Percentiles rank a stretch among this genome's conserved stretches.
phyloP scores from a whole-genome alignment of 2,113 vertebrate genomes.

The Pantherophis guttatus region DNA sequence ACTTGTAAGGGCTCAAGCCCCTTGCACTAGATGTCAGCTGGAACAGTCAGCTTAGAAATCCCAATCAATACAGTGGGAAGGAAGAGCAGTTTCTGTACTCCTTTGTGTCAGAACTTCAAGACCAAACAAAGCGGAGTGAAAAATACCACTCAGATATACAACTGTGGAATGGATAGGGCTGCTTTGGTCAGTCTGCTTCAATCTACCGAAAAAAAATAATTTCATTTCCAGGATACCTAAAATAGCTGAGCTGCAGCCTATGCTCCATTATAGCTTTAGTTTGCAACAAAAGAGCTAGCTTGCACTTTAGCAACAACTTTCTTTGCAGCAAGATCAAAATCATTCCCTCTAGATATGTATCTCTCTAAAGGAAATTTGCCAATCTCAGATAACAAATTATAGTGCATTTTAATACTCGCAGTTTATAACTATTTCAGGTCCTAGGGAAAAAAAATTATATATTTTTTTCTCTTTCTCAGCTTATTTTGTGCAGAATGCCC shows the following conservation, averaged over 20 bases:
- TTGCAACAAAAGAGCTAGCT: neutral
- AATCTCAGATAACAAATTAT: neutral
- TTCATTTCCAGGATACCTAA: neutral
- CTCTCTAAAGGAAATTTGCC: neutral
- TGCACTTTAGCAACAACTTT: neutral
- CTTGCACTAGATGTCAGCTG: constrained; percentile 16
- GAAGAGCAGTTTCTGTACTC: constrained; percentile 6
- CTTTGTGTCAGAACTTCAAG: neutral
- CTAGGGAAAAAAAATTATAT: neutral
- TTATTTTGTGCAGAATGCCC: neutral
- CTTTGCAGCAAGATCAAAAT: neutral
- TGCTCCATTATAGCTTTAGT: neutral
- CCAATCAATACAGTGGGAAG: constrained; percentile 11
- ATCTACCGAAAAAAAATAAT: neutral
- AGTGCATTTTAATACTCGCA: neutral
- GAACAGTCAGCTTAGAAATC: constrained; percentile 35
- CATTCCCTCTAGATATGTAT: neutral
- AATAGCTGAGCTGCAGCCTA: neutral
- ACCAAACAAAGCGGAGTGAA: neutral
- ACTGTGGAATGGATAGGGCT: neutral
- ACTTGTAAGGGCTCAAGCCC: constrained; percentile 19
- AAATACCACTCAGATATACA: neutral
- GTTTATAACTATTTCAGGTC: neutral
- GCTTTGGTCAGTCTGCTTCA: neutral
- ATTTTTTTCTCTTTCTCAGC: neutral